Percentiles rank a stretch among this genome's conserved stretches.
Conservation (phyloP, 2,797 vertebrate species). For the Petrocephalus sullivani region DNA sequence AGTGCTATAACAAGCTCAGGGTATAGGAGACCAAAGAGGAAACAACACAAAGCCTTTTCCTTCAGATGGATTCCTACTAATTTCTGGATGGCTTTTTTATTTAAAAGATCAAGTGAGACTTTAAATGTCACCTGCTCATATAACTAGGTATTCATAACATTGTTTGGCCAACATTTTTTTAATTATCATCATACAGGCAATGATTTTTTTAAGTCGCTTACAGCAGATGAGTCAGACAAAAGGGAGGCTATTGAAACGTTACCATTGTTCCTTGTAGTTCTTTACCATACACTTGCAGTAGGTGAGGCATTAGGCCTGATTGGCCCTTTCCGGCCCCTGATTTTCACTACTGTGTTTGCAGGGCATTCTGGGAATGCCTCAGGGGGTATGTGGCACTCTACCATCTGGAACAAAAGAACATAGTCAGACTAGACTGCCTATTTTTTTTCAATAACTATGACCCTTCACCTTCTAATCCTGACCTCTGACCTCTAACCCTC, state of each 20-base stretch:
- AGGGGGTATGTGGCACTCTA: conserved; percentile 44
- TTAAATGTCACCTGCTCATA: background rate
- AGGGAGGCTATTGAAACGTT: background rate
- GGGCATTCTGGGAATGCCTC: conserved; percentile 41
- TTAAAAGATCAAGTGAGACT: background rate
- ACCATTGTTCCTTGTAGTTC: background rate
- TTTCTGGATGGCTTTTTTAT: background rate
- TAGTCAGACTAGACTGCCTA: conserved; percentile 42
- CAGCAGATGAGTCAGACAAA: background rate
- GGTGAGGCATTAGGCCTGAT: background rate
- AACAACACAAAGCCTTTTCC: background rate
- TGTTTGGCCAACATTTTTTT: background rate
- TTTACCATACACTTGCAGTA: background rate
- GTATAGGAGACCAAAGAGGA: background rate
- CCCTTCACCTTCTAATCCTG: conserved; percentile 60
- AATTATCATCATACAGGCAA: background rate
- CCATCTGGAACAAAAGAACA: conserved; percentile 60
- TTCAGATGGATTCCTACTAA: background rate
- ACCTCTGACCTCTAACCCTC: conserved; percentile 60
- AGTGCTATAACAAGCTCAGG: background rate
- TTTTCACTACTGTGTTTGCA: conserved; percentile 29
- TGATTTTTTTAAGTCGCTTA: background rate
- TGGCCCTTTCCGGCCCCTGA: background rate
- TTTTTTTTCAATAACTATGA: conserved; percentile 58
- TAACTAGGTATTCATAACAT: background rate